These are phyloP conservation scores for Mantis religiosa DNA, from an alignment of 2,888 invertebrate species.

Conservation along the genomic window DNA sequence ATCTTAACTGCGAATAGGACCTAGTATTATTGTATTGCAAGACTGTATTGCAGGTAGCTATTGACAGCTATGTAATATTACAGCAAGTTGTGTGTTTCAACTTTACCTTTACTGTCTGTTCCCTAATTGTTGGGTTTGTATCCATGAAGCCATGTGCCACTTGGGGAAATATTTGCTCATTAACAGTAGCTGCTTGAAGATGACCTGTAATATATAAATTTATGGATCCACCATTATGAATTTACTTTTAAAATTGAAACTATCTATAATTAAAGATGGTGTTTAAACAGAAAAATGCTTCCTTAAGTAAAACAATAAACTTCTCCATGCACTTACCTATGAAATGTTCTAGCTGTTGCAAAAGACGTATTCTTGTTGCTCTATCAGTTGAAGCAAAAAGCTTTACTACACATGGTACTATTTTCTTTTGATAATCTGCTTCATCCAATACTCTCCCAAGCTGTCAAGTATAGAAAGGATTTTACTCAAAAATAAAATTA, in stretches of 20 bases:
- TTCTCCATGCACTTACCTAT: constrained; percentile 46
- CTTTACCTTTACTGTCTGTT: constrained; percentile 89
- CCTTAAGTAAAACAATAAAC: too few species aligned
- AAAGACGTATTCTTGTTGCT: constrained; percentile 86
- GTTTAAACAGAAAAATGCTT: neutral
- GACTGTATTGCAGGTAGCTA: too few species aligned
- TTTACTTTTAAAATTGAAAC: neutral
- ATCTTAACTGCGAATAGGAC: too few species aligned
- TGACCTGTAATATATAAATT: constrained; percentile 44
- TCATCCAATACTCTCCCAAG: constrained; percentile 86
- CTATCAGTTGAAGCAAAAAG: constrained; percentile 93
- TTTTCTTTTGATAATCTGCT: constrained; percentile 89
- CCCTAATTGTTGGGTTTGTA: constrained; percentile 93
- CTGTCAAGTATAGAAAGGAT: constrained; percentile 50
- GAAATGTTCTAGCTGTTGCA: constrained; percentile 92
- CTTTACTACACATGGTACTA: constrained; percentile 96
- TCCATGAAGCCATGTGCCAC: constrained; percentile 93
- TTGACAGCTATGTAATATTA: too few species aligned
- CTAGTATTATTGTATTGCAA: too few species aligned
- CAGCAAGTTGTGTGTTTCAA: too few species aligned
- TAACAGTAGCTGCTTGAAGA: constrained; percentile 61
- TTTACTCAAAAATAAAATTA: neutral
- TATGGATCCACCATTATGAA: neutral
- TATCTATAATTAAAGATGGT: neutral
- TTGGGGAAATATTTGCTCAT: constrained; percentile 93